phyloP scores from a whole-genome alignment of 2,113 vertebrate species.

The Actenoides lindsayi region DNA sequence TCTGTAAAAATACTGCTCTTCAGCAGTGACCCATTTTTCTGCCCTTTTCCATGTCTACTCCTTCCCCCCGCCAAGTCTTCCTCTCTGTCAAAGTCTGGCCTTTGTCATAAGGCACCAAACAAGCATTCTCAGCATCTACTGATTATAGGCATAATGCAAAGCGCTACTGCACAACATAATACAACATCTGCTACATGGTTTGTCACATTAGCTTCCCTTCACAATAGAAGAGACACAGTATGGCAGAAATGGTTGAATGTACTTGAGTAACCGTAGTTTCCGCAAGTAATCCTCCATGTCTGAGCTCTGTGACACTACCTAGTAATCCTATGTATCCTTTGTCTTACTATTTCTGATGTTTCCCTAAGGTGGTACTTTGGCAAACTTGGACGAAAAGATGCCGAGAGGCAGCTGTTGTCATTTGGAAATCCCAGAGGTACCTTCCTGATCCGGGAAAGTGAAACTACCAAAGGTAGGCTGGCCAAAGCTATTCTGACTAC shows the following conservation, averaged over 20 bases:
- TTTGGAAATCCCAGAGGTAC: constrained; percentile 92
- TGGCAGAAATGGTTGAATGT: background rate
- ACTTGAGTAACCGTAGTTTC: background rate
- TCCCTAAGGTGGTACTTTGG: constrained; percentile 93
- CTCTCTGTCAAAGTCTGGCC: background rate
- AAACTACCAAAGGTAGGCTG: constrained; percentile 95
- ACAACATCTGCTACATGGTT: background rate
- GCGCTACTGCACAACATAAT: background rate
- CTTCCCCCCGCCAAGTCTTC: background rate
- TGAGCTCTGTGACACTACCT: background rate
- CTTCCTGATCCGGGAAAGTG: constrained; percentile 96
- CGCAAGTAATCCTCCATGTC: background rate
- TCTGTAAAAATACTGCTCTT: background rate
- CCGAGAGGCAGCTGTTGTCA: constrained; percentile 93
- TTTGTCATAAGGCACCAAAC: background rate
- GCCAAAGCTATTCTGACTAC: background rate
- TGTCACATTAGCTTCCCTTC: background rate
- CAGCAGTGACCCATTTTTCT: background rate
- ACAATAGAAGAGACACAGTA: background rate
- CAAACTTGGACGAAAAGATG: constrained; percentile 96
- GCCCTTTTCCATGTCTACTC: background rate
- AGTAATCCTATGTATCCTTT: background rate
- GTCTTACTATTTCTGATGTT: background rate
- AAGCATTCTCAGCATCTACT: background rate
- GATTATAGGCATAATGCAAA: background rate